Base-by-base conservation (phyloP, 2,797 vertebrate genomes). In the Rhinella marina region DNA sequence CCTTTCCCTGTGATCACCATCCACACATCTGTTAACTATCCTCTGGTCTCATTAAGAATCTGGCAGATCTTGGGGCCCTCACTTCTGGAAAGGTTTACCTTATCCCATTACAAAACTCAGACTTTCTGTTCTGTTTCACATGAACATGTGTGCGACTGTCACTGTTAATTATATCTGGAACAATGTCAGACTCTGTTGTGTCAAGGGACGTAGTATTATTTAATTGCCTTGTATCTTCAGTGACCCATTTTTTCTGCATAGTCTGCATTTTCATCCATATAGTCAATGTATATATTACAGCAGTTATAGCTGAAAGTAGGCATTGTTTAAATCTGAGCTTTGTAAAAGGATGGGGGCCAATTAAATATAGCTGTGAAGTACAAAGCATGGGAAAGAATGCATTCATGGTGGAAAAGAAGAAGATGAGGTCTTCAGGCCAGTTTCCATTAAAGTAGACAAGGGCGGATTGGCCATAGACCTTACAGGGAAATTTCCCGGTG, bases 1-100 rank as follows among this genome's bases (percentile, higher is more conserved):
- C 19, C 23, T 75, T 64, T 84, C 48, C 79, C 81, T 89, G 75
- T 88, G 88, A 86, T 89, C 85, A 86, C 77, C 81, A 23, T 86
- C 73, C 81, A 83, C 75, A 89, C 88, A 89, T 89, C 88, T 89
- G 88, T 78, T 84, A 89, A 84, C 88, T 83, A 89, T 89, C 81
- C 81, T 48, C 25, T 29, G 85, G 75, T 57, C 85, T 86, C 81
- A 80, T 84, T 84, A 87, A 86, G 75, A 80, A 86, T 86, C 81
- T 86, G 81, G 81, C 88, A 78, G 80, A 86, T 80, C 75, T 54
- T 54, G 75, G 84, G 85, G 73, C 88, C 75, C 85, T 62, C 62
- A 84, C 70, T 87, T 87, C 81, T 89, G 88, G 88, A 86, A 89
- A 48, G 81, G 88, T 87, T 87, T 87, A 89, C 80, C 84, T 86